phyloP scores from a whole-genome alignment of 2,113 vertebrate species.

The Condylura cristata region DNA sequence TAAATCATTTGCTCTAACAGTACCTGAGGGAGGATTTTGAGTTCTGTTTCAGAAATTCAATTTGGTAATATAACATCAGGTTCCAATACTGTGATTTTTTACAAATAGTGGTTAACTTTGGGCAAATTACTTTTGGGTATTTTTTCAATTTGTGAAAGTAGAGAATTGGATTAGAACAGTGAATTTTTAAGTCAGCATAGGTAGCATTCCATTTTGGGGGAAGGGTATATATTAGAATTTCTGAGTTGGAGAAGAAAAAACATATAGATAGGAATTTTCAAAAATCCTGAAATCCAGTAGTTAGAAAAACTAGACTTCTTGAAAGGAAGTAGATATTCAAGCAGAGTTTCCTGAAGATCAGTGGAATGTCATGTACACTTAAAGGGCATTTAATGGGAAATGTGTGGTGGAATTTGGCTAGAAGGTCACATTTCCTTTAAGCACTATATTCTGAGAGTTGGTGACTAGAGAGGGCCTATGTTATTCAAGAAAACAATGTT shows the following conservation, averaged over 20 bases:
- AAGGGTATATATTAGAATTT: background rate
- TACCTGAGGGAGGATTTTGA: background rate
- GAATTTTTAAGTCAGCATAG: background rate
- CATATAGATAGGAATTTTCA: background rate
- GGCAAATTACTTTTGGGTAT: background rate
- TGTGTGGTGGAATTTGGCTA: background rate
- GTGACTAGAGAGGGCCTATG: background rate
- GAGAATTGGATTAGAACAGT: background rate
- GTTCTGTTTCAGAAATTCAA: background rate
- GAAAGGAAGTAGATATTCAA: background rate
- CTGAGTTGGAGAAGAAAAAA: background rate
- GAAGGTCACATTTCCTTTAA: background rate
- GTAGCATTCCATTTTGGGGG: background rate
- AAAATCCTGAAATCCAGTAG: background rate
- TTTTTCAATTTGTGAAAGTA: background rate
- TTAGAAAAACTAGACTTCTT: background rate
- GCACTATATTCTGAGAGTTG: background rate
- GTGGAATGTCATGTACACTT: background rate
- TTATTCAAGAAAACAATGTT: constrained; percentile 8
- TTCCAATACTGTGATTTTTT: background rate
- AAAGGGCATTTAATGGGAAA: background rate
- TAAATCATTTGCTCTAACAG: background rate
- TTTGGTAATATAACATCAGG: background rate
- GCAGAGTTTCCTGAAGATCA: background rate
- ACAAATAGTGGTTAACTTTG: background rate